Percentiles rank a stretch among this genome's conserved stretches.
These are phyloP conservation scores for Astreopora myriophthalma DNA, from an alignment of 64 coral and sea anemone species.

Conservation along the genomic window DNA sequence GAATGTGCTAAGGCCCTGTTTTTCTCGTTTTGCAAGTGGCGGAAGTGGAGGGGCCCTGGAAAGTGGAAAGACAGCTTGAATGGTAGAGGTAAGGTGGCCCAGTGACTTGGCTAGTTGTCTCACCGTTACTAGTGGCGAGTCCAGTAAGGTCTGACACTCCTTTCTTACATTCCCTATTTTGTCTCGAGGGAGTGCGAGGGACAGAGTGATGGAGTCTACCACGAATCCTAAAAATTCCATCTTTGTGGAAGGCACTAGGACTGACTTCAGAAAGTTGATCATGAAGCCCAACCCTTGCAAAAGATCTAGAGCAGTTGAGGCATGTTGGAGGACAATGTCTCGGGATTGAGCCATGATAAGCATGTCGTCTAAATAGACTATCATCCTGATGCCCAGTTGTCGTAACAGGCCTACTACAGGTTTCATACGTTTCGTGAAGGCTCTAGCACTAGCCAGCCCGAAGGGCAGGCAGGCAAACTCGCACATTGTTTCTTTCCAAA, in stretches of 20 bases:
- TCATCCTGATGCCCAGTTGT: conserved; percentile 28
- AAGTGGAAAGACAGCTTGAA: conserved; percentile 77
- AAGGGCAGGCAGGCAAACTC: conserved; percentile 56
- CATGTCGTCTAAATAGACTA: conserved; percentile 45
- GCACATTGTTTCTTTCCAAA: conserved; percentile 26
- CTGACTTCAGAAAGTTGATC: conserved; percentile 36
- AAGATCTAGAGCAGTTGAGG: conserved; percentile 39
- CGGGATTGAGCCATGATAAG: conserved; percentile 16
- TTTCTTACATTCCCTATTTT: conserved; percentile 54
- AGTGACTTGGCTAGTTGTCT: conserved; percentile 58
- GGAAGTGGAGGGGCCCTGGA: conserved; percentile 66
- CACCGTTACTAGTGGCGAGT: conserved; percentile 30
- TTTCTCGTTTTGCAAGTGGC: conserved; percentile 52
- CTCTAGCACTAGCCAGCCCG: conserved; percentile 39
- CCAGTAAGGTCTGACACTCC: conserved; percentile 18
- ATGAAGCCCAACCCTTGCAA: conserved; percentile 48
- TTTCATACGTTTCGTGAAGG: conserved; percentile 61
- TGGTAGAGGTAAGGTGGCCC: conserved; percentile 71
- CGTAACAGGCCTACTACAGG: conserved; percentile 28
- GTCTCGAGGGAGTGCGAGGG: conserved; percentile 44
- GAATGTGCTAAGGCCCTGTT: conserved; percentile 15
- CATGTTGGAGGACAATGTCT: conserved; percentile 18
- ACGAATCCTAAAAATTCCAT: conserved; percentile 66
- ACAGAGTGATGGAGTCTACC: conserved; percentile 34
- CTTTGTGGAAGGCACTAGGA: conserved; percentile 26